These are phyloP conservation scores for Drosophila leonis DNA, from an alignment of 2,888 invertebrate species.

Conservation along the genomic window DNA sequence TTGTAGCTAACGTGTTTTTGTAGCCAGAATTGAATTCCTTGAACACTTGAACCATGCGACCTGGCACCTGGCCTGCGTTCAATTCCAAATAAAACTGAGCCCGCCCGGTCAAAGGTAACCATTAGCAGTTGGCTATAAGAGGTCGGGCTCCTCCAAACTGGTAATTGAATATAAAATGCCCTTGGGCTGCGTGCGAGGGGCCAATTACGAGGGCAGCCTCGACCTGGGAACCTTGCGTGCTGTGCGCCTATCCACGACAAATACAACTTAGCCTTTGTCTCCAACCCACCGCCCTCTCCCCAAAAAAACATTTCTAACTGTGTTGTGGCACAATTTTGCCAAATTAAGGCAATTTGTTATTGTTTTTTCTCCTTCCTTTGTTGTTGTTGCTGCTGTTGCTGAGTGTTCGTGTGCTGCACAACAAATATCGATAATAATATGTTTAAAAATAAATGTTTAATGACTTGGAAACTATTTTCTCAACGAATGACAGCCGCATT, in stretches of 20 bases:
- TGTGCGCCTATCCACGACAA: conserved; percentile 44
- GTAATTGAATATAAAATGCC: conserved; percentile 74
- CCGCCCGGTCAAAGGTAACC: conserved; percentile 64
- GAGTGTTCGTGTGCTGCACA: conserved; percentile 17
- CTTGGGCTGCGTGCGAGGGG: conserved; percentile 59
- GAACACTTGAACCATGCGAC: conserved; percentile 58
- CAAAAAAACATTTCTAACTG: conserved; percentile 1
- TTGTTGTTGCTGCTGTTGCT: conserved; percentile 23
- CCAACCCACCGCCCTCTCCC: neutral
- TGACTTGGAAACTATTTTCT: conserved; percentile 10
- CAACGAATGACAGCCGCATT: conserved; percentile 12
- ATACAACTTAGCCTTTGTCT: neutral
- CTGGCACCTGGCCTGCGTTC: conserved; percentile 50
- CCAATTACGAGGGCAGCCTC: conserved; percentile 58
- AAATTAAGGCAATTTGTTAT: conserved; percentile 70
- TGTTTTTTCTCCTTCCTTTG: conserved; percentile 32
- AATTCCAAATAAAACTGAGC: conserved; percentile 44
- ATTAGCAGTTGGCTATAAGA: conserved; percentile 58
- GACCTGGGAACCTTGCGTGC: conserved; percentile 63
- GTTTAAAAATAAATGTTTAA: conserved; percentile 31
- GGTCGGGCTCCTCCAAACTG: conserved; percentile 28
- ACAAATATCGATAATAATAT: conserved; percentile 38
- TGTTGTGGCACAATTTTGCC: conserved; percentile 50
- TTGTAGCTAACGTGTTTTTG: conserved; percentile 15
- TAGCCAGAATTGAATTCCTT: conserved; percentile 34